A percentile compares a stretch with the other conserved stretches of the same genome.
Conservation (phyloP, 2,888 invertebrate genomes). For the Cephus pulcher region DNA sequence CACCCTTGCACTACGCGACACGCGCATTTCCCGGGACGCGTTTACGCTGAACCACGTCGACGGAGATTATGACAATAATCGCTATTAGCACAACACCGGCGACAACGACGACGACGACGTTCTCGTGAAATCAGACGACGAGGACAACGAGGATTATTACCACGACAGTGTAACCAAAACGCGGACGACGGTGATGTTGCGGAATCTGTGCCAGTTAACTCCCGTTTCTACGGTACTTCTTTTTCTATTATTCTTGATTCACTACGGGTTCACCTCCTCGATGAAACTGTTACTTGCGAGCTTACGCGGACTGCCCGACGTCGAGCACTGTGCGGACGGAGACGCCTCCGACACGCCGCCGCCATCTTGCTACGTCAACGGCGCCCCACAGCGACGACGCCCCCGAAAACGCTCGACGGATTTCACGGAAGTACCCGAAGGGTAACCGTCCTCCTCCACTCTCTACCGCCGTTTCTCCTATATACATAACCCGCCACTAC, state of each 20-base stretch:
- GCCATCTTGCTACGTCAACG: conserved; percentile 62
- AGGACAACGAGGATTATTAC: not conserved
- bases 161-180: not conserved
- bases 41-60: not conserved
- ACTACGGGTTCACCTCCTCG: conserved; percentile 17
- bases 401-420: conserved; percentile 31
- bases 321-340: conserved; percentile 61
- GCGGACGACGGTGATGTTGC: not conserved
- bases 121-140: not conserved
- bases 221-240: not conserved
- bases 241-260: not conserved
- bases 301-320: conserved; percentile 60
- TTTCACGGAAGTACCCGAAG: conserved; percentile 23
- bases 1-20: not conserved
- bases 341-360: conserved; percentile 66
- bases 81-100: not conserved
- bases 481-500: not conserved
- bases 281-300: conserved; percentile 42
- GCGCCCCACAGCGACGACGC: conserved; percentile 53
- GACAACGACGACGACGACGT: conserved; percentile 18
- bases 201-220: not conserved
- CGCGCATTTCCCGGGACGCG: conserved; percentile 5
- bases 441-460: not conserved
- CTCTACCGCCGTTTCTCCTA: not conserved
- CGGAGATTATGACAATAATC: not conserved